Evolutionary conservation across 2,113 vertebrate genomes (phyloP), one percentile per base, ranked within the genome.

Genomic region (Antechinus flavipes): DNA sequence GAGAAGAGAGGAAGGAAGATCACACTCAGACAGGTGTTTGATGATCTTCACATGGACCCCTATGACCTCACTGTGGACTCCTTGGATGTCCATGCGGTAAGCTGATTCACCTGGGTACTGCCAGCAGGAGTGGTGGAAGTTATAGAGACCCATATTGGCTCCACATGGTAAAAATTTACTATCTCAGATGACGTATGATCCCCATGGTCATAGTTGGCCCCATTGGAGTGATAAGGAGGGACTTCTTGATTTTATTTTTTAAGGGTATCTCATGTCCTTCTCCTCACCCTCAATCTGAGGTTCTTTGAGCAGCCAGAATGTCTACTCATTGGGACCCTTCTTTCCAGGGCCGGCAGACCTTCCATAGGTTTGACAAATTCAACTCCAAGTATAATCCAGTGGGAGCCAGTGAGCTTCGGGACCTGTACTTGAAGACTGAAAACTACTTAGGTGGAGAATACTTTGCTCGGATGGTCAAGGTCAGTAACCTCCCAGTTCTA

Each of bases 281-380:
- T 84, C n/a, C n/a, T 19, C 3, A 19, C 10, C 47, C 46, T 49
- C 14, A 42, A 42, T 27, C 90, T 42, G 10, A 49, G 90, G 25
- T 25, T 50, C 12, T 24, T 50, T 16, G 47, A 26, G 23, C 89
- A 46, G 49, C 89, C 89, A 47, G 23, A 76, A 25, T 50, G 3
- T 11, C 24, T 26, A 25, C 90, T 90, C 25, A 50, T 3, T 90
- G 0, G 27, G 47, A 47, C 89, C 93, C 91, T 27, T 56, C 91
- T 97, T 56, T 53, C 14, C 94, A 99, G 99, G 99, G 99, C 55
- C 99, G 99, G 93, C 99, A 99, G 98, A 99, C 99, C 0, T 99
- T 99, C 98, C 99, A 99, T 97, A 99, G 99, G 23, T 99, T 99
- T 97, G 99, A 99, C 98, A 99, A 99, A 99, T 99, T 99, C 98